phyloP scores from a whole-genome alignment of 2,113 vertebrate genomes.

The Psephotus haematonotus region DNA sequence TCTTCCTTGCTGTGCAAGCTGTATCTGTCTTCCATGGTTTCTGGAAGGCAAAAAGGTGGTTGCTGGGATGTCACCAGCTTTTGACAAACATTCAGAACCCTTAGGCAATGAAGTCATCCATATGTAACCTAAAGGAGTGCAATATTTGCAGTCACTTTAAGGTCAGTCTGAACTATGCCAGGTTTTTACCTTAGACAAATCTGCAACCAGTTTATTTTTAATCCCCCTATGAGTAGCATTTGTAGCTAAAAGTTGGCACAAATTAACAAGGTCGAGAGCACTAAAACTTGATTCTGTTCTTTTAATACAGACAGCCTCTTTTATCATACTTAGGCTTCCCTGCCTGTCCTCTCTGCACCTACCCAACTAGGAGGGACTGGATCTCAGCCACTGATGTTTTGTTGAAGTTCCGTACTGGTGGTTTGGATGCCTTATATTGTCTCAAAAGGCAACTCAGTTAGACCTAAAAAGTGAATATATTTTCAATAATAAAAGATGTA shows the following conservation, averaged over 20 bases:
- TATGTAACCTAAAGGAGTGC: not conserved
- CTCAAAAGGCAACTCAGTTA: not conserved
- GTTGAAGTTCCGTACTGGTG: not conserved
- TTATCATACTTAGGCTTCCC: not conserved
- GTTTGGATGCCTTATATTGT: not conserved
- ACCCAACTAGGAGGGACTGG: not conserved
- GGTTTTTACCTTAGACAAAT: not conserved
- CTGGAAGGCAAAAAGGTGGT: not conserved
- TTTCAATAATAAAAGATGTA: not conserved
- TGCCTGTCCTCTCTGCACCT: not conserved
- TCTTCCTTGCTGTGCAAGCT: not conserved
- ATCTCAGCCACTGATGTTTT: not conserved
- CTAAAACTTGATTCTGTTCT: not conserved
- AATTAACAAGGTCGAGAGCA: not conserved
- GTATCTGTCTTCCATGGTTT: not conserved
- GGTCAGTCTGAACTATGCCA: not conserved
- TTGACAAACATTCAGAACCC: not conserved
- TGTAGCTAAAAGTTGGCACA: not conserved
- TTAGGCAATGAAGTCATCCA: not conserved
- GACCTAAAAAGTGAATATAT: not conserved
- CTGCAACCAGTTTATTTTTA: not conserved
- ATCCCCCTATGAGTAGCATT: fast-evolving
- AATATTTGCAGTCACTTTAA: not conserved
- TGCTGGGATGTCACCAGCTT: not conserved
- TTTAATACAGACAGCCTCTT: not conserved